phyloP scores from a whole-genome alignment of 2,888 invertebrate genomes.

The Sepiola atlantica region DNA sequence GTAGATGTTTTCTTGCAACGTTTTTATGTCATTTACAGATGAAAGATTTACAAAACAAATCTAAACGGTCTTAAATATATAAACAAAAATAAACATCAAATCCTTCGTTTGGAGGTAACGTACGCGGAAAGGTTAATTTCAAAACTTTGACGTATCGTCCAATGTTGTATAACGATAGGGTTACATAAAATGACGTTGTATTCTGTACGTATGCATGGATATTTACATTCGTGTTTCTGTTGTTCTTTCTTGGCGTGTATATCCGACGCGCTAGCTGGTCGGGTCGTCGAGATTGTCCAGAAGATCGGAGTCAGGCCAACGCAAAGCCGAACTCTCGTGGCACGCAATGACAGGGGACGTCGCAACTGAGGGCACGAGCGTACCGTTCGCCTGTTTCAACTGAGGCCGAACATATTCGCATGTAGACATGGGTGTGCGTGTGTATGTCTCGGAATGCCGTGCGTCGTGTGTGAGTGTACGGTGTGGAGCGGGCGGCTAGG shows the following conservation, averaged over 20 bases:
- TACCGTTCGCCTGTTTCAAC: background rate
- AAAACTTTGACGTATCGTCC: background rate
- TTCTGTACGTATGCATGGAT: too few species aligned
- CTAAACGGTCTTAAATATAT: background rate
- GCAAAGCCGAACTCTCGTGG: background rate
- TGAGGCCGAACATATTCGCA: background rate
- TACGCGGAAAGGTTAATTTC: background rate
- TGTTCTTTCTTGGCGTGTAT: background rate
- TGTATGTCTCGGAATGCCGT: too few species aligned
- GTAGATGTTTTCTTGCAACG: too few species aligned
- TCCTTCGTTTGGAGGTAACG: background rate
- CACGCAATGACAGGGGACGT: background rate
- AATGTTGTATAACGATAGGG: background rate
- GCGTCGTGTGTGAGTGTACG: background rate
- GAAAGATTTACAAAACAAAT: too few species aligned
- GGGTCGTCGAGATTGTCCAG: background rate
- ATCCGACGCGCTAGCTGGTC: background rate
- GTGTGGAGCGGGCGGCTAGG: background rate
- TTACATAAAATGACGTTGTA: background rate
- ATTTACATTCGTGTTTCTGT: background rate
- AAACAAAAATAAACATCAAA: background rate
- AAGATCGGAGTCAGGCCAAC: background rate
- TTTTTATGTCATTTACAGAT: too few species aligned
- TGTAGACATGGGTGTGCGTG: background rate
- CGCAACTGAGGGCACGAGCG: background rate